Evolutionary conservation across 2,797 vertebrate genomes (phyloP), one percentile per base, ranked within the genome.

Genomic region (Morelia viridis): DNA sequence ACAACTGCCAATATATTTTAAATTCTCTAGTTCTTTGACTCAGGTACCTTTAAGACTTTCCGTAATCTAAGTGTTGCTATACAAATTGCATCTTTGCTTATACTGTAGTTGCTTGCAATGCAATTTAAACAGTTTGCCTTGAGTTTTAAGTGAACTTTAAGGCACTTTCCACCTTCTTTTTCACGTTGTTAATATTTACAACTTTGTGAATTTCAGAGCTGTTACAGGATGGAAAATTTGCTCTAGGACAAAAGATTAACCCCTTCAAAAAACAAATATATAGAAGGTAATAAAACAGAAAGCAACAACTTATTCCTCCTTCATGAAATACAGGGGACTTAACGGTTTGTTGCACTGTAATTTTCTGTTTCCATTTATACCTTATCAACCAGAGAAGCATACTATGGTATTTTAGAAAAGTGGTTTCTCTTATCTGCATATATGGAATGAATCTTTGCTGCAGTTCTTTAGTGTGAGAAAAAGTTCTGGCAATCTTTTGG

Each of bases 201-300:
- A 22, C 95, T 93, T 31, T 60, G 24, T 90, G 94, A 94, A 96
- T 95, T 95, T 89, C 93, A 95, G 96, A 95, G 95, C 92, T 92
- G 57, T 19, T 83, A 92, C 91, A 60, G 1, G 22, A 88, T 93
- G 91, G 92, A 53, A 28, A 85, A 93, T 31, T 87, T 94, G 93
- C 68, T 94, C 94, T 94, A 80, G 92, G 92, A 94, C 92, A 87
- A 91, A 92, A 91, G 19, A n/a, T 90, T 90, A 95, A 89, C 92
- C 88, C 91, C 89, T 85, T 87, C 88, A 62, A 0, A 68, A 89
- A 53, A 3, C 17, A 76, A 76, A 76, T 8, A 76, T 95, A 92
- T 28, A 87, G 58, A 91, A 58, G 13, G 41, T 68, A 84, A 93
- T 91, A 85, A 24, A n/a, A 31, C 31, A 94, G 46, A 13, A 1